A percentile compares a stretch with the other conserved stretches of the same genome.
Conservation (phyloP, 2,888 invertebrate genomes). For the Busseola fusca region DNA sequence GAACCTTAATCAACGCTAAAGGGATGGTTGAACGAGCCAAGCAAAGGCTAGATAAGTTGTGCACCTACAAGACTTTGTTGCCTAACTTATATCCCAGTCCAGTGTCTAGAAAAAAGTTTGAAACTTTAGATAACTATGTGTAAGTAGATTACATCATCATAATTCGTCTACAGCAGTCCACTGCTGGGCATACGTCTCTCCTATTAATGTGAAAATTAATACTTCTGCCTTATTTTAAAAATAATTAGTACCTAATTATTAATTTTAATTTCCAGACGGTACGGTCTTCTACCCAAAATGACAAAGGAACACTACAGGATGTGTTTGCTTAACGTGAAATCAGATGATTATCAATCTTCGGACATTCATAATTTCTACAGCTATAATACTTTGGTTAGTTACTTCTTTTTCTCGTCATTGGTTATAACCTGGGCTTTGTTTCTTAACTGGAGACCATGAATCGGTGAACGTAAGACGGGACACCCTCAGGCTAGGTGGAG, state of each 20-base stretch:
- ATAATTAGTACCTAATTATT: not conserved
- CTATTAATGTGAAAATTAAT: no score
- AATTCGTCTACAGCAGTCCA: not conserved
- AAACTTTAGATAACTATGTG: constrained; percentile 58
- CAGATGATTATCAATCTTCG: constrained; percentile 51
- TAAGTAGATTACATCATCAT: constrained; percentile 60
- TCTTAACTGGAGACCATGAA: no score
- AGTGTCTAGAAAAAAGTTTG: constrained; percentile 63
- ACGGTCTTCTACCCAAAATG: constrained; percentile 66
- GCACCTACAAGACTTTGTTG: constrained; percentile 73
- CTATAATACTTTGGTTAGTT: constrained; percentile 62
- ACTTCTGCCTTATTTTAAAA: not conserved
- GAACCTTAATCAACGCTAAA: constrained; percentile 69
- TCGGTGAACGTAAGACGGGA: no score
- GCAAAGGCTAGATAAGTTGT: constrained; percentile 71
- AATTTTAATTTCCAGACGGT: constrained; percentile 57
- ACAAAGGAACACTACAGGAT: constrained; percentile 70
- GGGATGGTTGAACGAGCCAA: constrained; percentile 76
- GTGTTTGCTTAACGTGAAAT: constrained; percentile 55
- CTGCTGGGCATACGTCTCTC: not conserved
- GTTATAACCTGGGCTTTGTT: no score
- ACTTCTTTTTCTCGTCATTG: not conserved
- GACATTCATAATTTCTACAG: constrained; percentile 59
- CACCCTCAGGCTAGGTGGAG: no score
- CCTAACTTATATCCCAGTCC: constrained; percentile 69